Conservation (phyloP, 2,888 invertebrate genomes). For the Stenoptilia bipunctidactyla region DNA sequence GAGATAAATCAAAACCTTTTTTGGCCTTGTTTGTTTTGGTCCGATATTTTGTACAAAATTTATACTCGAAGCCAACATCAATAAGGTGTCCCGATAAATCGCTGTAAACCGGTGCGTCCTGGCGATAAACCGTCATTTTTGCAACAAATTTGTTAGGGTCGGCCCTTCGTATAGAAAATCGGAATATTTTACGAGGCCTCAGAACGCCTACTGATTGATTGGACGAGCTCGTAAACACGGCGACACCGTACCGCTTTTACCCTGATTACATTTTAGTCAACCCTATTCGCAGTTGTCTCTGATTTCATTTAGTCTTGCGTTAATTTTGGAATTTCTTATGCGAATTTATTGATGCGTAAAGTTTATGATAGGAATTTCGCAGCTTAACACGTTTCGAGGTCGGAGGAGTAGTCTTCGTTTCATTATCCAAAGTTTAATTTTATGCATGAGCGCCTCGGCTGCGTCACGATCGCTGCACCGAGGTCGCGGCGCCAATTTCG, state of each 20-base stretch:
- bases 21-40: no score
- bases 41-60: conserved; percentile 23
- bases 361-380: conserved; percentile 40
- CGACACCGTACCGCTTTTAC: no score
- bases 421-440: conserved; percentile 67
- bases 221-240: conserved; percentile 10
- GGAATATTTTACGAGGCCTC: conserved; percentile 30
- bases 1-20: no score
- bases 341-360: conserved; percentile 4
- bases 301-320: no score
- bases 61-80: conserved; percentile 20
- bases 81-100: conserved; percentile 21
- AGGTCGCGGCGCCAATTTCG: conserved; percentile 16
- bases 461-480: conserved; percentile 22
- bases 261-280: no score
- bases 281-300: no score
- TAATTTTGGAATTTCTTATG: no score
- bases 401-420: conserved; percentile 35
- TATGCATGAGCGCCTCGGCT: conserved; percentile 60
- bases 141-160: conserved; percentile 29
- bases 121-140: conserved; percentile 31
- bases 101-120: conserved; percentile 16
- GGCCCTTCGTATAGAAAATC: conserved; percentile 21
- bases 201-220: conserved; percentile 37
- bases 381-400: conserved; percentile 34